Evolutionary conservation across 2,888 invertebrate species (phyloP), one percentile per base, ranked within the genome.

Genomic region (Halictus quadricinctus): DNA sequence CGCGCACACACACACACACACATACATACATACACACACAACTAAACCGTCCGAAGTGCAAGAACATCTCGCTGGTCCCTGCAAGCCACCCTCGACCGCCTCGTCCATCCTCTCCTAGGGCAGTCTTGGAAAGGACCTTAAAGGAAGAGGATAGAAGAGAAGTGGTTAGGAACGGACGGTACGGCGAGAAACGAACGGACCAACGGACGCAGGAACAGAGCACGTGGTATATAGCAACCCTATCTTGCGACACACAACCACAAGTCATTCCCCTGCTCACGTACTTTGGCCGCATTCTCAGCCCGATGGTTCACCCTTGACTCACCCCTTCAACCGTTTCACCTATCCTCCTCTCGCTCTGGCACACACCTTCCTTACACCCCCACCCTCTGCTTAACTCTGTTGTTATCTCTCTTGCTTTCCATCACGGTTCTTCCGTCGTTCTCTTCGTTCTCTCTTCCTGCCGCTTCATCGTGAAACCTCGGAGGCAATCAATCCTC

Each of bases 201-300:
- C 90, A 86, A 88, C 88, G 88, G 88, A 89, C 88, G 84, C 79
- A 84, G 85, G 36, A 87, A 88, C 85, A 86, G 87, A 85, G 83
- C 87, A 79, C 82, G 88, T 80, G 88, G 84, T 88, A 87, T 85
- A 89, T 88, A 91, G 89, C 92, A 93, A 94, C 93, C 93, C 94
- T 94, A 93, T 94, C 94, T 93, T 91, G 92, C 92, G 91, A 93
- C 92, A 93, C 93, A 93, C 93, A 93, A 93, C 94, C 94, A 93
- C 94, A 94, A 94, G 93, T 94, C 93, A 93, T 92, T 87, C 88
- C 87, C 89, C 78, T 81, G 84, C 85, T 89, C 90, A 87, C 85
- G 89, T 87, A 88, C 88, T 88, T 87, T 86, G 87, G 86, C 88
- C 88, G 88, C 85, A 89, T 88, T 90, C 92, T 89, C 91, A 88